Conservation (phyloP, 2,888 invertebrate species). For the Eristalinus sepulchralis region DNA sequence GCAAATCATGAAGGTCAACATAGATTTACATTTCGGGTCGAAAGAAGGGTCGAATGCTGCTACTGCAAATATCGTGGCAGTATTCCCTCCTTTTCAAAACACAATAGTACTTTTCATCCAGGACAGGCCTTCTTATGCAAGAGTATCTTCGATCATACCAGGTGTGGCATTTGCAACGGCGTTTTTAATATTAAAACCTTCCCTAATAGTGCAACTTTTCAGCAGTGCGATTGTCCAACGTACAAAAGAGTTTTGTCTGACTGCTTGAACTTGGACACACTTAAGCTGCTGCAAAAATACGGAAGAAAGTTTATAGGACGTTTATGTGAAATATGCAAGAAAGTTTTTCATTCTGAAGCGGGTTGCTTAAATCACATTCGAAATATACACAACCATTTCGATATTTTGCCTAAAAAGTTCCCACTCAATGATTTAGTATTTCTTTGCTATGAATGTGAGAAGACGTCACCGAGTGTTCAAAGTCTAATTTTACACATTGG, state of each 20-base stretch:
- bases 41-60: slow-evolving; percentile 22
- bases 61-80: slow-evolving; percentile 20
- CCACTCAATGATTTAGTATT: neutral
- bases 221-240: slow-evolving; percentile 32
- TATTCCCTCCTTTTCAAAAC: neutral
- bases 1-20: slow-evolving; percentile 10
- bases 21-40: slow-evolving; percentile 37
- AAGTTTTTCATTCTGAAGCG: neutral
- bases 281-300: slow-evolving; percentile 13
- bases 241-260: slow-evolving; percentile 19
- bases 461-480: neutral
- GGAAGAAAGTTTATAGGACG: slow-evolving; percentile 4
- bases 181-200: neutral
- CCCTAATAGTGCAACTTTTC: neutral
- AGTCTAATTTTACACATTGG: slow-evolving; percentile 24
- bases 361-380: slow-evolving; percentile 21
- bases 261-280: slow-evolving; percentile 14
- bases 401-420: neutral
- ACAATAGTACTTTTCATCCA: slow-evolving; percentile 14
- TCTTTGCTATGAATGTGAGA: slow-evolving; percentile 25
- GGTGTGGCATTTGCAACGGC: slow-evolving; percentile 44
- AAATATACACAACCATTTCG: neutral
- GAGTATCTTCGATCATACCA: slow-evolving; percentile 6
- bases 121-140: neutral
- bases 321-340: slow-evolving; percentile 17